Evolutionary conservation across 2,888 invertebrate species (phyloP), one percentile per base, ranked within the genome.

Genomic region (Sminthurides aquaticus): DNA sequence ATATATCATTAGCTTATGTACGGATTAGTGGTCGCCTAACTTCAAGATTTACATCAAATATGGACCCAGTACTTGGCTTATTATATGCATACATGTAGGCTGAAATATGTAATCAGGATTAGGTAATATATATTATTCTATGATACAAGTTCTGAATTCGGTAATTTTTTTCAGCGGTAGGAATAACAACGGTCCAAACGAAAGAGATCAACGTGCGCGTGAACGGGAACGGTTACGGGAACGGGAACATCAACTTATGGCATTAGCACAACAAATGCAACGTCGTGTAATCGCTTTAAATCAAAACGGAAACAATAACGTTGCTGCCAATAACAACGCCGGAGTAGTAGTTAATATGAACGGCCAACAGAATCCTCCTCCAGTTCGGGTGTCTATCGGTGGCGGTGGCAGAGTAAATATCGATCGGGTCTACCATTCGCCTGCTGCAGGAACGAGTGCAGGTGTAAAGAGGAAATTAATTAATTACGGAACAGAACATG

Each of bases 401-500:
- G 2, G 29, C 15, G 52, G n/a, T 3, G 3, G n/a, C 25, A 29
- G 26, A 22, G 24, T 3, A 22, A 11, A 1, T 3, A 28, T 25
- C 20, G 2, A 8, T 18, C n/a, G 54, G n/a, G 24, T 29, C 1
- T 55, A 55, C 54, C 11, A 28, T 26, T 26, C 15, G 22, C 8
- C 15, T 11, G 8, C 60, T 3, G 43, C 55, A 25, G 48, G 48
- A 3, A 20, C 52, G 2, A 29, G 49, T 49, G 57, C 57, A 20
- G 64, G 60, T 48, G 63, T 62, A 5, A 72, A 74, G 49, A 62
- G 74, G 25, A 73, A 73, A 48, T 69, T 68, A 34, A 28, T 67
- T 20, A 62, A 64, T 5, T 74, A 71, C 64, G 73, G 74, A 28
- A 62, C 71, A 2, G 74, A 74, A 60, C 71, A 69, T 63, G 74